Evolutionary conservation across 2,888 invertebrate species (phyloP).

Genomic region (Eueremaeus valkanovi): DNA sequence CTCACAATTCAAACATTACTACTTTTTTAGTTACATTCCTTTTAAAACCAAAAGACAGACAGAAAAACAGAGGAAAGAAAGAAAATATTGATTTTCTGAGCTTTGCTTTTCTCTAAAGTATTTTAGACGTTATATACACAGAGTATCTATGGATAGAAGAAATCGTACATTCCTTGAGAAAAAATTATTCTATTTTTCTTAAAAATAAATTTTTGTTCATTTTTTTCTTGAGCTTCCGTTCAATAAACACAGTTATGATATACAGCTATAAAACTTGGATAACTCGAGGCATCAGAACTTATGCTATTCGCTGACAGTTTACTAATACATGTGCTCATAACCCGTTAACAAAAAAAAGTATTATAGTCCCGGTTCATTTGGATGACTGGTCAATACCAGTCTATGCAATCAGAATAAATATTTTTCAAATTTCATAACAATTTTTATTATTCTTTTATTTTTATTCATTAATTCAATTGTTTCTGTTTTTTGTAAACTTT

Average conservation of each 20-base stretch:
- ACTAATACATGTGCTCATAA: neutral
- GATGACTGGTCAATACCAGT: too few relatives aligned
- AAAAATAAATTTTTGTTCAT: neutral
- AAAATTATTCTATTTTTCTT: neutral
- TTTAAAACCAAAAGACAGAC: slow-evolving; percentile 8
- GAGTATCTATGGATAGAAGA: neutral
- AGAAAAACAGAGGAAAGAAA: too few relatives aligned
- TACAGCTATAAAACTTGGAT: too few relatives aligned
- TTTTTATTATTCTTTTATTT: neutral
- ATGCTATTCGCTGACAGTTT: neutral
- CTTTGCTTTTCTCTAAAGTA: neutral
- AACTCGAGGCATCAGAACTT: neutral
- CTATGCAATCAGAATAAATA: too few relatives aligned
- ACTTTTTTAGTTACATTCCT: neutral
- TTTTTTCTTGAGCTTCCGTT: neutral
- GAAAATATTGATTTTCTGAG: slow-evolving; percentile 10
- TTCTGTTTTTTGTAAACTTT: neutral
- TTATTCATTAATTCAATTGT: neutral
- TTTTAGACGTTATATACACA: neutral
- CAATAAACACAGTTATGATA: slow-evolving; percentile 1
- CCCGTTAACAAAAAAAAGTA: neutral
- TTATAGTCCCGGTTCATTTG: too few relatives aligned
- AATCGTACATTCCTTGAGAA: too few relatives aligned
- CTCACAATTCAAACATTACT: neutral
- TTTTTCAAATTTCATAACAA: neutral